Evolutionary conservation across 2,797 vertebrate genomes (phyloP), one percentile per base, ranked within the genome.

Genomic region (Epinephelus awoara): DNA sequence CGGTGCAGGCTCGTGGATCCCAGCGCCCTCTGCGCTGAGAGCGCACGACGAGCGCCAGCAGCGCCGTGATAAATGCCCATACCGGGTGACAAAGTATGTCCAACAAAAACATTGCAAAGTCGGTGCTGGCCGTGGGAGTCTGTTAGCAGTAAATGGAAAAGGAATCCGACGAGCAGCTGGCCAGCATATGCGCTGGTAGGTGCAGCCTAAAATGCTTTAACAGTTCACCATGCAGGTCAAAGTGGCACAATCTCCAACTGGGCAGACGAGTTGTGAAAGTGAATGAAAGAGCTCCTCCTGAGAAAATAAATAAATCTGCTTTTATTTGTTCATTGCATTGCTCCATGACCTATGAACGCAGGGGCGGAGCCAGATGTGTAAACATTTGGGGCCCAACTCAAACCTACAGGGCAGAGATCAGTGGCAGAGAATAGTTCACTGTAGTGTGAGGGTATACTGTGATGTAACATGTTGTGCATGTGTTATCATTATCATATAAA

Each of bases 1-100:
- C 80, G 0, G 72, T 47, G 86, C 96, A 97, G 2, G 77, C 1
- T 1, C 29, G 51, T 0, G 96, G 96, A 2, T 93, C 59, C 97
- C 97, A 97, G 1, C 2, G 0, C 0, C 54, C 62, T 21, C 83
- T 92, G 34, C 89, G 84, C 13, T 61, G 80, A 0, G 78, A 6
- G 40, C 96, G 92, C 75, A 95, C 84, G 0, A 96, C 85, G 6
- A 94, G 11, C 0, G 65, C 92, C 83, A 96, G 80, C 15, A 94
- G 27, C 51, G 87, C 49, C 0, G 94, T 51, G 14, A 85, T 88
- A 8, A 92, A 1, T 0, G 79, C 83, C 96, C 97, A 97, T 6
- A 91, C 0, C 0, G 95, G 95, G 86, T 96, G 92, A 0, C 18
- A 87, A 13, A 96, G 62, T 0, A 95, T 0, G 0, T 85, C 67